Percentiles rank a stretch among this genome's conserved stretches.
Evolutionary conservation across 1,140 invertebrate species (phyloP).

Genomic region (Euura lappo): DNA sequence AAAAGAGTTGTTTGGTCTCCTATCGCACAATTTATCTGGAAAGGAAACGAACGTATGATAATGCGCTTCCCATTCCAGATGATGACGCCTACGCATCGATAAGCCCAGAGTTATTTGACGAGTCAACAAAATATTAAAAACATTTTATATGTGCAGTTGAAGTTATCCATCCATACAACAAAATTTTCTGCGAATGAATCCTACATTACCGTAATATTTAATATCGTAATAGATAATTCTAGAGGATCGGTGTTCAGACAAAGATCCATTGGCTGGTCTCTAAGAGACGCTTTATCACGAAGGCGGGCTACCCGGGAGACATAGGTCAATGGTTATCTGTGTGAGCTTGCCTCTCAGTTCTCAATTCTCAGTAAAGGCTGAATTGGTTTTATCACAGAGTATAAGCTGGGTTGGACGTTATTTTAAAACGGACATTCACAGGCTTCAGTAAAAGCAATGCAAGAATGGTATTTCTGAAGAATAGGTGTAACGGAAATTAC

Average conservation of each 20-base stretch:
- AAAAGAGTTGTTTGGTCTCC: too few relatives aligned
- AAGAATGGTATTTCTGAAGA: too few relatives aligned
- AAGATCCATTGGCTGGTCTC: neutral
- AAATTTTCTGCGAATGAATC: too few relatives aligned
- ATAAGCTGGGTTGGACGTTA: neutral
- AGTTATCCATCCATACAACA: too few relatives aligned
- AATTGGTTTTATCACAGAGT: neutral
- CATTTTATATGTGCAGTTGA: too few relatives aligned
- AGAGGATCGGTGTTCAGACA: neutral
- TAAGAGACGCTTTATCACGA: neutral
- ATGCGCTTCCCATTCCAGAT: neutral
- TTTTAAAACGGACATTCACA: too few relatives aligned
- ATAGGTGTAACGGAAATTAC: constrained; percentile 58
- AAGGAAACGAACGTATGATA: neutral
- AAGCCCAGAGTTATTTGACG: neutral
- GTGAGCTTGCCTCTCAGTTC: neutral
- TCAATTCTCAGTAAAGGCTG: neutral
- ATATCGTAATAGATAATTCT: too few relatives aligned
- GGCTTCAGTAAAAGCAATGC: too few relatives aligned
- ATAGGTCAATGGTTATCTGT: neutral
- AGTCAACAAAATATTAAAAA: too few relatives aligned
- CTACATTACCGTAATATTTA: too few relatives aligned
- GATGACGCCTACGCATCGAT: constrained; percentile 1
- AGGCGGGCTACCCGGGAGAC: neutral
- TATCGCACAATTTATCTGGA: neutral